Evolutionary conservation across 2,113 vertebrate species (phyloP), one percentile per base, ranked within the genome.

Genomic region (Chlorodrepanis virens): DNA sequence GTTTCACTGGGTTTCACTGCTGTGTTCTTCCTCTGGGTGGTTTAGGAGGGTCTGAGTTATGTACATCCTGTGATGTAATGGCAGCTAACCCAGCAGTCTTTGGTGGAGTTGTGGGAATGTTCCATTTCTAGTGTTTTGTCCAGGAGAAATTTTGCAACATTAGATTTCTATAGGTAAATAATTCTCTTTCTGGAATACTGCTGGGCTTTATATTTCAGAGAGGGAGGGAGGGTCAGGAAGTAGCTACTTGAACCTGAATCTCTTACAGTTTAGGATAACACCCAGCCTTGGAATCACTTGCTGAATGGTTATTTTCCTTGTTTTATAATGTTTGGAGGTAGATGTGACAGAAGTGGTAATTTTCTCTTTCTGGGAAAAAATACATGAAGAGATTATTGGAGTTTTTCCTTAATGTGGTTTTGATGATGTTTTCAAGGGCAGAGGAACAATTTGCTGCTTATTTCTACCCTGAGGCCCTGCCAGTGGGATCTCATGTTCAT

Each of bases 371-470:
- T 50, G 35, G 0, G 15, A 14, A 42, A 71, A 45, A 44, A 49
- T 19, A 17, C 7, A 42, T n/a, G 9, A 10, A 80, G 59, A 67
- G 4, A 45, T 81, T 54, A 44, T 47, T 35, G 14, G 72, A 67
- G 14, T 31, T 94, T 76, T 88, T 87, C 86, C 64, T 89, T 93
- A 49, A 78, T 37, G 60, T 33, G 19, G 33, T 77, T 93, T 92
- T 77, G 54, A 59, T 49, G 63, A 74, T 59, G 27, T 90, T 94
- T 92, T 94, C 83, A 92, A 97, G 92, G 89, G 47, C 52, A 93
- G 64, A 86, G 68, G 83, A 93, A 67, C 35, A 65, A 83, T 86
- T 86, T 90, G 52, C 86, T 81, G 63, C 67, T 77, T 88, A 70
- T 92, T 86, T 81, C 59, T 88, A 56, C 71, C 83, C 94, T 0